Evolutionary conservation across 2,888 invertebrate genomes (phyloP).

Genomic region (Amblyteles armatorius): DNA sequence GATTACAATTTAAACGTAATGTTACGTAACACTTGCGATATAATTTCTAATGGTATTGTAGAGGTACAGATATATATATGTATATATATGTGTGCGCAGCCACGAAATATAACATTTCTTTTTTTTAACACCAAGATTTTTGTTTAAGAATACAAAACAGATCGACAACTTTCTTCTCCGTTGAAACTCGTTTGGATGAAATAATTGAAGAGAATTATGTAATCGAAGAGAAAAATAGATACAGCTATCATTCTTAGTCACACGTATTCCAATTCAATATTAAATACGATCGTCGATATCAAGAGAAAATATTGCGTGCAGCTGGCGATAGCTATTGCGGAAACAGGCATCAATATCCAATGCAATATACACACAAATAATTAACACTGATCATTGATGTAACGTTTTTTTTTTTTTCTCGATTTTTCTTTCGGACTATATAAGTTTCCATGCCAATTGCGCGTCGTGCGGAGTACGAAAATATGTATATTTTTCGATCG

Average conservation of each 20-base stretch:
- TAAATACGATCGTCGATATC: conserved; percentile 39
- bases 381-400: conserved; percentile 60
- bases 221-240: conserved; percentile 52
- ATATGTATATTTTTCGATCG: background rate
- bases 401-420: conserved; percentile 28
- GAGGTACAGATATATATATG: conserved; percentile 30
- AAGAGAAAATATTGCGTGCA: conserved; percentile 74
- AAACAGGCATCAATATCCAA: conserved; percentile 76
- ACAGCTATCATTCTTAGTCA: conserved; percentile 61
- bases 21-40: conserved; percentile 20
- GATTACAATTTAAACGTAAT: conserved; percentile 21
- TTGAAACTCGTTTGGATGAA: conserved; percentile 27
- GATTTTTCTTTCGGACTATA: background rate
- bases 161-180: conserved; percentile 55
- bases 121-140: conserved; percentile 55
- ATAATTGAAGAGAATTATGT: conserved; percentile 15
- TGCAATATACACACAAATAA: conserved; percentile 75
- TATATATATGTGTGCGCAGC: conserved; percentile 47
- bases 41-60: conserved; percentile 39
- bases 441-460: conserved; percentile 34
- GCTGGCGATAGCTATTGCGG: conserved; percentile 73
- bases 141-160: conserved; percentile 11
- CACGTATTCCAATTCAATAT: conserved; percentile 47
- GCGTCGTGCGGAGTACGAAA: conserved; percentile 20
- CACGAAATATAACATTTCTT: conserved; percentile 44